Conservation (phyloP, 1,140 invertebrate genomes). For the Drosophila equinoxialis region DNA sequence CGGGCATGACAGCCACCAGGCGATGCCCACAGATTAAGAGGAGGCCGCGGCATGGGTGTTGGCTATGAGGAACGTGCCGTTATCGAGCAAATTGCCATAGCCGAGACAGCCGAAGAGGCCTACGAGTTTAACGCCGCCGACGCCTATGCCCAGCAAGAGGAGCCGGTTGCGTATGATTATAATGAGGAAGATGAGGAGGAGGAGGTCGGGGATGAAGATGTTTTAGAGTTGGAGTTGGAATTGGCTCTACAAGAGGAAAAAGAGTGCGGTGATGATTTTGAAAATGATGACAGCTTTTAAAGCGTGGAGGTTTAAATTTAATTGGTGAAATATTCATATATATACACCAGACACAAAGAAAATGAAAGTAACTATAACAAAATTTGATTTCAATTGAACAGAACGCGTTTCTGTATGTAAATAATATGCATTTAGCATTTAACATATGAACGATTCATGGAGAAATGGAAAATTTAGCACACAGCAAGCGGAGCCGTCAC, state of each 20-base stretch:
- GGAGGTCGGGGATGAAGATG: neutral
- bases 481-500: slow-evolving; percentile 74
- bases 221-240: neutral
- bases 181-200: slow-evolving; percentile 5
- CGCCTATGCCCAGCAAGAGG: slow-evolving; percentile 49
- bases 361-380: slow-evolving; percentile 37
- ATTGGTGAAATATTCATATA: neutral
- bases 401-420: slow-evolving; percentile 43
- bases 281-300: slow-evolving; percentile 74
- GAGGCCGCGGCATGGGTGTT: slow-evolving; percentile 26
- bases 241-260: neutral
- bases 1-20: slow-evolving; percentile 60
- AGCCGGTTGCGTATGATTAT: slow-evolving; percentile 50
- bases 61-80: slow-evolving; percentile 58
- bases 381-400: slow-evolving; percentile 17
- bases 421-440: too few species aligned
- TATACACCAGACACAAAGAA: neutral
- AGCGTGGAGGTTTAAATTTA: slow-evolving; percentile 33
- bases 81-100: slow-evolving; percentile 61
- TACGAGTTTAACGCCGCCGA: slow-evolving; percentile 50
- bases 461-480: neutral
- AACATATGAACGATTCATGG: too few species aligned
- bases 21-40: neutral
- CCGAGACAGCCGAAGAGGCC: slow-evolving; percentile 73
- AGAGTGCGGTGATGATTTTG: neutral